phyloP scores from a whole-genome alignment of 2,888 invertebrate species.

The Sturmia bella region DNA sequence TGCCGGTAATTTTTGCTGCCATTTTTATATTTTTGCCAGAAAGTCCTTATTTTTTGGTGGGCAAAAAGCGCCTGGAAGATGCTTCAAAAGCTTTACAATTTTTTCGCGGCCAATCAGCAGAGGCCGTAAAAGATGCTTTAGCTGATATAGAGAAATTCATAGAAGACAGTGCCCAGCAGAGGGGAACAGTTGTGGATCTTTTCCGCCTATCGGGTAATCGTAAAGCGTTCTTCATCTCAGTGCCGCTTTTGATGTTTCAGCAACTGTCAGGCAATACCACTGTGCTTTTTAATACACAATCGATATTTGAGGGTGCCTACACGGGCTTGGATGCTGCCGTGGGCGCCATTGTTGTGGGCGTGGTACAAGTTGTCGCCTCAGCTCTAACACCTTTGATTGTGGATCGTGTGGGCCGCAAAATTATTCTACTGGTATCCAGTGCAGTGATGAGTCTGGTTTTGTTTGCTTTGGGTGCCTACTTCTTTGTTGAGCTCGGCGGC shows the following conservation, averaged over 20 bases:
- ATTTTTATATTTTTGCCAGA: conserved; percentile 90
- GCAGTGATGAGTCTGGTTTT: conserved; percentile 86
- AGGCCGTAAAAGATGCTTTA: conserved; percentile 85
- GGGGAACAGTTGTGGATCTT: conserved; percentile 83
- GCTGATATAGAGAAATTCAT: conserved; percentile 65
- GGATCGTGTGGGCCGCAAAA: conserved; percentile 89
- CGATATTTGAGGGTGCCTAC: conserved; percentile 87
- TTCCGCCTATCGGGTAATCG: conserved; percentile 86
- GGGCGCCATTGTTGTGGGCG: conserved; percentile 88
- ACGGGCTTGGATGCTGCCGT: conserved; percentile 84
- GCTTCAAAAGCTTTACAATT: conserved; percentile 86
- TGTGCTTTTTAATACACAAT: conserved; percentile 89
- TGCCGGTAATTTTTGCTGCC: conserved; percentile 85
- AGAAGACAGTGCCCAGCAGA: conserved; percentile 13
- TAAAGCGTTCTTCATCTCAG: conserved; percentile 89
- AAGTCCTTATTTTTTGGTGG: conserved; percentile 88
- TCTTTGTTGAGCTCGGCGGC: conserved; percentile 83
- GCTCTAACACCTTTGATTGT: conserved; percentile 88
- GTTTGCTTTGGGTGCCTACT: conserved; percentile 85
- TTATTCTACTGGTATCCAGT: conserved; percentile 88
- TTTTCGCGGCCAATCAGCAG: conserved; percentile 85
- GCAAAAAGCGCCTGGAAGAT: conserved; percentile 83
- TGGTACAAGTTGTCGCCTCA: conserved; percentile 89
- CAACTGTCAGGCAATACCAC: conserved; percentile 92
- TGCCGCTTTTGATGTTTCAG: conserved; percentile 89